phyloP scores from a whole-genome alignment of 2,797 vertebrate species.

The Microchirus variegatus region DNA sequence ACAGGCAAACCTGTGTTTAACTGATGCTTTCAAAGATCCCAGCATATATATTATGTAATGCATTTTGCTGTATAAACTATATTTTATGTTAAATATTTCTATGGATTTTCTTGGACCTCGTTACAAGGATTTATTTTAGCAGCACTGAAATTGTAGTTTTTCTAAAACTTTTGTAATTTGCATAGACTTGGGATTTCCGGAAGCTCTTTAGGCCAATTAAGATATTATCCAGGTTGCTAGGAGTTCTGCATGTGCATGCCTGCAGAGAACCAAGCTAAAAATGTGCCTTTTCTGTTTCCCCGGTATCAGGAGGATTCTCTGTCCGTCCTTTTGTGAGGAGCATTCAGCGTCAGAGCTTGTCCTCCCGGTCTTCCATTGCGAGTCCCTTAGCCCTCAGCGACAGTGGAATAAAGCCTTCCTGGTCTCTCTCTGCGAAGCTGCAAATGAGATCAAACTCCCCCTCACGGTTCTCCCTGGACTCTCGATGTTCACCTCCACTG shows the following conservation, averaged over 20 bases:
- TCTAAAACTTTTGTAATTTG: neutral
- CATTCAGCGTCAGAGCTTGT: constrained; percentile 94
- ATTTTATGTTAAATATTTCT: neutral
- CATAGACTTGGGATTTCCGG: neutral
- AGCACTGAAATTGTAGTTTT: neutral
- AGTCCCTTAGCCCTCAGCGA: constrained; percentile 94
- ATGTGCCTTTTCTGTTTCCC: constrained; percentile 2
- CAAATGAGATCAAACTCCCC: constrained; percentile 89
- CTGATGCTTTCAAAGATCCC: constrained; percentile 6
- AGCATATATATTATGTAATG: neutral
- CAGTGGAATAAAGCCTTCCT: constrained; percentile 88
- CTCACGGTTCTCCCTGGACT: constrained; percentile 95
- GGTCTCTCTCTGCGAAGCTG: constrained; percentile 94
- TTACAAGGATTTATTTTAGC: neutral
- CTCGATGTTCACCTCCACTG: constrained; percentile 91
- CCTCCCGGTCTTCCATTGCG: constrained; percentile 92
- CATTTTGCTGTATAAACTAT: neutral
- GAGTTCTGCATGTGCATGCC: neutral
- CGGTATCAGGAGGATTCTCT: constrained; percentile 91
- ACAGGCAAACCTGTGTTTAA: constrained; percentile 14
- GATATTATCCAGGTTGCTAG: neutral
- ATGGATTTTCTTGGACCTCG: neutral
- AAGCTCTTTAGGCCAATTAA: neutral
- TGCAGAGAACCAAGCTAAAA: no score
- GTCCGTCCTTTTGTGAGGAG: constrained; percentile 95